phyloP scores from a whole-genome alignment of 1,140 invertebrate species.

The Drosophila aff. region DNA sequence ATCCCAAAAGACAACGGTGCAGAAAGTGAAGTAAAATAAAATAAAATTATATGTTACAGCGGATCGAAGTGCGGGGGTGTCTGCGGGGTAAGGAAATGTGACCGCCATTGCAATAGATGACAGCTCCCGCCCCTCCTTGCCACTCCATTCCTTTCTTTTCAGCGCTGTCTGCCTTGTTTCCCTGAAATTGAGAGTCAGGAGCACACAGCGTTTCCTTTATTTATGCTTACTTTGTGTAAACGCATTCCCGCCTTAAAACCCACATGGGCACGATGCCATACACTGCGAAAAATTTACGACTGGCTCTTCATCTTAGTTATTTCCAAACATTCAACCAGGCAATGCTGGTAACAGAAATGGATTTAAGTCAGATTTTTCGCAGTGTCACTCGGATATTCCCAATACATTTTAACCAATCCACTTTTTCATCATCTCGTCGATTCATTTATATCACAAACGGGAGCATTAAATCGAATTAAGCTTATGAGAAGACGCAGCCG shows the following conservation, averaged over 20 bases:
- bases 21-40: conserved; percentile 81
- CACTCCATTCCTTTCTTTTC: neutral
- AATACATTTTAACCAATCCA: conserved; percentile 83
- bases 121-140: conserved; percentile 8
- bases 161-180: conserved; percentile 56
- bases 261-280: conserved; percentile 26
- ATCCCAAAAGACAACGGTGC: conserved; percentile 83
- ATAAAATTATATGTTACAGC: conserved; percentile 77
- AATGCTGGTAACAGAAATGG: neutral
- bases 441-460: conserved; percentile 84
- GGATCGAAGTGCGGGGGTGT: conserved; percentile 59
- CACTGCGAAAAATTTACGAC: neutral
- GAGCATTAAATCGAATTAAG: conserved; percentile 85
- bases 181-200: conserved; percentile 37
- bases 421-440: conserved; percentile 84
- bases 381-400: conserved; percentile 60
- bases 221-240: conserved; percentile 83
- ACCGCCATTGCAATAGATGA: conserved; percentile 65
- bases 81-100: conserved; percentile 58
- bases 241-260: conserved; percentile 60
- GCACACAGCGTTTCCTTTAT: conserved; percentile 69
- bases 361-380: neutral
- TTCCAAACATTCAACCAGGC: neutral
- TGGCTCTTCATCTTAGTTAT: neutral
- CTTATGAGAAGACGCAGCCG: conserved; percentile 73